Evolutionary conservation across 2,113 vertebrate species (phyloP).

Genomic region (Sarotherodon lohbergeri): DNA sequence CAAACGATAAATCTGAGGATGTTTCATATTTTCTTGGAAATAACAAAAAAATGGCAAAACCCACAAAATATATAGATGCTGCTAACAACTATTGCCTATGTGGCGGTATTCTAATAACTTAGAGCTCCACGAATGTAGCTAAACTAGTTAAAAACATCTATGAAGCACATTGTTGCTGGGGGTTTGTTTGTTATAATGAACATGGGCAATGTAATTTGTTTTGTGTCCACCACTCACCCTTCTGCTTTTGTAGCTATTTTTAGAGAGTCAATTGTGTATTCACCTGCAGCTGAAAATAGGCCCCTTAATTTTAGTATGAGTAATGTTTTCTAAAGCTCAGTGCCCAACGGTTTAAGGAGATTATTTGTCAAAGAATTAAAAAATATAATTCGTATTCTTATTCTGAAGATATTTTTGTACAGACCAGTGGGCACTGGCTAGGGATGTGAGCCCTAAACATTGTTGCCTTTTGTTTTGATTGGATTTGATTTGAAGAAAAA

Average conservation of each 20-base stretch:
- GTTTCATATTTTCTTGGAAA: neutral
- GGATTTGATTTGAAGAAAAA: neutral
- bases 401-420: neutral
- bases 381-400: neutral
- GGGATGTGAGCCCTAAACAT: too few relatives aligned
- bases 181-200: neutral
- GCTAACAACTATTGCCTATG: neutral
- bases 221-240: neutral
- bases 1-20: neutral
- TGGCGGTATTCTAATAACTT: neutral
- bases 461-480: neutral
- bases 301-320: neutral
- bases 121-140: neutral
- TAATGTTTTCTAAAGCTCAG: neutral
- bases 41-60: neutral
- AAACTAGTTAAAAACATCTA: neutral
- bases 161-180: neutral
- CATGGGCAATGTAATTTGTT: neutral
- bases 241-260: neutral
- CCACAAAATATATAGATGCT: neutral
- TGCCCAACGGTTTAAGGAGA: neutral
- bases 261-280: neutral
- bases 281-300: neutral
- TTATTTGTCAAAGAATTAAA: neutral
- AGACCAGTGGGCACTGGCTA: fast-evolving